Evolutionary conservation across 1,140 invertebrate genomes (phyloP).

Genomic region (Callitettix versicolor): DNA sequence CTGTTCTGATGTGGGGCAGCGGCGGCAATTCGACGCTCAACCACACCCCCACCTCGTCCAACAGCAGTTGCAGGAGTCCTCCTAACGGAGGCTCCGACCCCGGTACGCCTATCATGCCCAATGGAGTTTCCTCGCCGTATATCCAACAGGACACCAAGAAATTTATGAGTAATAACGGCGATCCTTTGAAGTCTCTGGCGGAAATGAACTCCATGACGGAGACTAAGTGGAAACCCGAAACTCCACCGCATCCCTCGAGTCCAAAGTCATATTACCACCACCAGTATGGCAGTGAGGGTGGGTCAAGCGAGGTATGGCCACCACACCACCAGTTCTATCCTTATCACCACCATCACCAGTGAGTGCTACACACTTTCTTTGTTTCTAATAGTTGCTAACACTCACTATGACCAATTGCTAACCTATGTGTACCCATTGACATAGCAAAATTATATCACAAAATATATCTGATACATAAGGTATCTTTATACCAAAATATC

Average conservation of each 20-base stretch:
- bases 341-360: slow-evolving; percentile 49
- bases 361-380: slow-evolving; percentile 32
- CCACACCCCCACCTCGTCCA: slow-evolving; percentile 32
- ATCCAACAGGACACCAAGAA: slow-evolving; percentile 17
- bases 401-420: slow-evolving; percentile 4
- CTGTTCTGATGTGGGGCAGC: slow-evolving; percentile 73
- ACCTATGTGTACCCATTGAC: too few relatives aligned
- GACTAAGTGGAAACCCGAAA: slow-evolving; percentile 38
- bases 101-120: slow-evolving; percentile 20
- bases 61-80: slow-evolving; percentile 22
- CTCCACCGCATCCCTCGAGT: slow-evolving; percentile 23
- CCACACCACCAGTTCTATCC: slow-evolving; percentile 51
- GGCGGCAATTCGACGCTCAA: slow-evolving; percentile 38
- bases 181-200: slow-evolving; percentile 46
- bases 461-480: too few relatives aligned
- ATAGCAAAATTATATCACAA: too few relatives aligned
- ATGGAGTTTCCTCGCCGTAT: slow-evolving; percentile 23
- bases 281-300: slow-evolving; percentile 23
- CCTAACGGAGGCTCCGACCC: slow-evolving; percentile 19
- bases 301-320: slow-evolving; percentile 48
- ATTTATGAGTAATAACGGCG: slow-evolving; percentile 25
- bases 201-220: slow-evolving; percentile 44
- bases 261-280: slow-evolving; percentile 34
- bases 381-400: slow-evolving; percentile 11
- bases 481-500: too few relatives aligned